These are phyloP conservation scores for Tyto alba DNA, from an alignment of 2,113 vertebrate genomes.

Conservation along the genomic window DNA sequence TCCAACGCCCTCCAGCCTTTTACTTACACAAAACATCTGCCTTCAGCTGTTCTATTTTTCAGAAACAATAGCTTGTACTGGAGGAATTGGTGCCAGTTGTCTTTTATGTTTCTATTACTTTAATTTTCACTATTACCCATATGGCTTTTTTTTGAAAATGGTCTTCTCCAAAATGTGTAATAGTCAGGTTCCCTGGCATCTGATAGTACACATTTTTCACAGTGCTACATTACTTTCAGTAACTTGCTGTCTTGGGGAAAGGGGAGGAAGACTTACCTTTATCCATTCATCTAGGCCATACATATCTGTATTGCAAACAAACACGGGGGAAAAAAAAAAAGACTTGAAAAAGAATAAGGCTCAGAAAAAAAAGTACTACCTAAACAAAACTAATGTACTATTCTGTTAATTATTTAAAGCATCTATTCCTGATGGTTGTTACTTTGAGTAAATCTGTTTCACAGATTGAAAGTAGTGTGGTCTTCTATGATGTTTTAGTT, in stretches of 20 bases:
- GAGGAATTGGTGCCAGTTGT: background rate
- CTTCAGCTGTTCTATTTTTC: background rate
- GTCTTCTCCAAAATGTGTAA: background rate
- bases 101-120: background rate
- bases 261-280: background rate
- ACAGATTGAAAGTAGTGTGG: background rate
- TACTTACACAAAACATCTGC: slow-evolving; percentile 3
- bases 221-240: background rate
- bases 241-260: background rate
- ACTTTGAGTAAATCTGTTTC: background rate
- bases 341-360: background rate
- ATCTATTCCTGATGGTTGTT: background rate
- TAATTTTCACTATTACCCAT: background rate
- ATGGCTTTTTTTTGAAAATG: background rate
- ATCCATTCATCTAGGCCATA: background rate
- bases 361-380: background rate
- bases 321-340: background rate
- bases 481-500: background rate
- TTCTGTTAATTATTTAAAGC: background rate
- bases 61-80: background rate
- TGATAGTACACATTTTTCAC: background rate
- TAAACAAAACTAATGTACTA: background rate
- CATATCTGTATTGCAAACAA: background rate
- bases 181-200: slow-evolving; percentile 7
- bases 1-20: background rate